Conservation (phyloP, 2,113 vertebrate genomes). For the Neopipo cinnamomea region DNA sequence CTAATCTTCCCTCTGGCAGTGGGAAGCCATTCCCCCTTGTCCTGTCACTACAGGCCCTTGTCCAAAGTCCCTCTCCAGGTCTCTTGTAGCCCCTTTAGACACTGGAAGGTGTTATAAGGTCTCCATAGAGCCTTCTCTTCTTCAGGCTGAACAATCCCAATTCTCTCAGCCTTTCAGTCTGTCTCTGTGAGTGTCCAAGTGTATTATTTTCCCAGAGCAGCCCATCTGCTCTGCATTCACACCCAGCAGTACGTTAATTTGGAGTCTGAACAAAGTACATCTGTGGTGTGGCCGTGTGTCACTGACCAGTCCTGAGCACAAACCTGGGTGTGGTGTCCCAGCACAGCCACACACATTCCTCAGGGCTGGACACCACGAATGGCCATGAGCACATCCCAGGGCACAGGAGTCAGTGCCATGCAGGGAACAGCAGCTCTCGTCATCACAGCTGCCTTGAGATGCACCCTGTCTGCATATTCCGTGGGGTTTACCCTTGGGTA, state of each 20-base stretch:
- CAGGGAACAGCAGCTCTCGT: neutral
- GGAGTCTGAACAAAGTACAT: neutral
- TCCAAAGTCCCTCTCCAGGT: neutral
- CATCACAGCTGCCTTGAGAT: neutral
- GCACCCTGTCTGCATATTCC: neutral
- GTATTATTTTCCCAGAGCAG: neutral
- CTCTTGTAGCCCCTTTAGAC: neutral
- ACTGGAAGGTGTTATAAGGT: neutral
- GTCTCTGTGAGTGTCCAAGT: neutral
- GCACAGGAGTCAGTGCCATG: neutral
- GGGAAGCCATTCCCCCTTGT: neutral
- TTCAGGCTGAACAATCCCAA: neutral
- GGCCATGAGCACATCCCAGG: accelerated
- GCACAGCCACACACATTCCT: neutral
- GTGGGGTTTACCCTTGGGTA: neutral
- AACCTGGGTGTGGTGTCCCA: neutral
- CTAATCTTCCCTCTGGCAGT: neutral
- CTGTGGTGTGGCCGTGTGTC: neutral
- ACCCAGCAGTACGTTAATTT: neutral
- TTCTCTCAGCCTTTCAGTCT: neutral
- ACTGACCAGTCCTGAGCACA: neutral
- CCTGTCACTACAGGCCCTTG: neutral
- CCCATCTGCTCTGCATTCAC: neutral
- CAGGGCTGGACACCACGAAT: neutral
- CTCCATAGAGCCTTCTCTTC: neutral